A percentile compares a stretch with the other conserved stretches of the same genome.
Conservation (phyloP, 2,888 invertebrate genomes). For the Cybosia mesomella region DNA sequence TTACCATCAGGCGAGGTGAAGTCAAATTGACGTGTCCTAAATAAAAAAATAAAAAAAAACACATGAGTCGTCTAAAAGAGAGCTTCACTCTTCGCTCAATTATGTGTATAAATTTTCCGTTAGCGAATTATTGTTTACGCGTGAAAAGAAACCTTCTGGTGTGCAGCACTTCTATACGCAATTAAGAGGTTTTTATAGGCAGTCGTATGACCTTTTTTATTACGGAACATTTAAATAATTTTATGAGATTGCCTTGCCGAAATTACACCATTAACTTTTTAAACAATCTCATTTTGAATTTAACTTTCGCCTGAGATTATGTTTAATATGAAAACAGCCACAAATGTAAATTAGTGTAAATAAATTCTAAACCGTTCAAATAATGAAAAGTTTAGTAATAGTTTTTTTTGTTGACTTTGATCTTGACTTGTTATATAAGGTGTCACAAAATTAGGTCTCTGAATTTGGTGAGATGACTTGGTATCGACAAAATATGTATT, state of each 20-base stretch:
- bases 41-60: too few species aligned
- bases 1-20: too few species aligned
- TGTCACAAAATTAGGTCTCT: too few species aligned
- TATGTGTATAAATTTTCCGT: conserved; percentile 7
- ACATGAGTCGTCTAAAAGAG: too few species aligned
- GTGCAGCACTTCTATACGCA: conserved; percentile 61
- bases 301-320: conserved; percentile 56
- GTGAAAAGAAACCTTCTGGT: conserved; percentile 47
- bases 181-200: conserved; percentile 77
- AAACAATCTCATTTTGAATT: conserved; percentile 70
- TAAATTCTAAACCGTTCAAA: background rate
- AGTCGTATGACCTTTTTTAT: conserved; percentile 80
- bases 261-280: conserved; percentile 79
- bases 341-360: background rate
- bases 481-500: too few species aligned
- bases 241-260: conserved; percentile 80
- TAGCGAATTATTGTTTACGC: conserved; percentile 37
- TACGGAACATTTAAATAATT: conserved; percentile 82
- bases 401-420: too few species aligned
- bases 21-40: too few species aligned
- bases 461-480: too few species aligned
- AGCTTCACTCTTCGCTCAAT: too few species aligned
- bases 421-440: too few species aligned
- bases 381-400: too few species aligned
- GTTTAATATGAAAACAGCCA: conserved; percentile 15